Base-by-base conservation (phyloP, 2,888 invertebrate genomes). In the Linnaemya tessellans region DNA sequence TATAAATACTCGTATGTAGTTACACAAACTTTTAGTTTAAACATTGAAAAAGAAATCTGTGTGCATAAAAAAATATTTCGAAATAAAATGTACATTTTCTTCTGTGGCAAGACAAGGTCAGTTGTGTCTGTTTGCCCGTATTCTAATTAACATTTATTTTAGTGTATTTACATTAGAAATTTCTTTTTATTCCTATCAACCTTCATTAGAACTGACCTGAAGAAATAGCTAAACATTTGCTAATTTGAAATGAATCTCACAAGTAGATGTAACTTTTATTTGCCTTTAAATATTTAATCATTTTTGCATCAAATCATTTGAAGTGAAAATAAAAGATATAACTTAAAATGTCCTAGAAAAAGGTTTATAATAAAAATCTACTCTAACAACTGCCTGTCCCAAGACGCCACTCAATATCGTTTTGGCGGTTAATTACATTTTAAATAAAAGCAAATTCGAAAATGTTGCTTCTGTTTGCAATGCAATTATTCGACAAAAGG, bases 71-170 rank as follows among this genome's bases (percentile, higher is more conserved):
- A 46, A 18, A 0, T 49, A 49, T 49, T n/a, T 49, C 11, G 9
- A 38, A 38, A 8, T 38, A 38, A 38, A 38, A 1, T 43, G 43
- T 18, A 49, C n/a, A 1, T 3, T 8, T 54, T 13, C 1, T 54
- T 13, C 62, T 51, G 20, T 38, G 43, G 46, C 30, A 38, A 54
- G 51, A 38, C 64, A 64, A 74, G 74, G 74, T 25, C 64, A 64
- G 10, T 64, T 41, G n/a, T 25, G 30, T 43, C 30, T 25, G 7
- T 22, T 22, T 18, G 22, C 38, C 49, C 5, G 46, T 60, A n/a
- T 64, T 75, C 51, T 75, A 75, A 75, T 75, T 75, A 75, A 64
- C 54, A 74, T 64, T 54, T 49, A 15, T 54, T 75, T 51, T 75
- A 18, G 41, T 60, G 41, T 60, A 64, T 64, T 74, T 74, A 49